Base-by-base conservation (phyloP, 2,888 invertebrate species). In the Phortica okadai region DNA sequence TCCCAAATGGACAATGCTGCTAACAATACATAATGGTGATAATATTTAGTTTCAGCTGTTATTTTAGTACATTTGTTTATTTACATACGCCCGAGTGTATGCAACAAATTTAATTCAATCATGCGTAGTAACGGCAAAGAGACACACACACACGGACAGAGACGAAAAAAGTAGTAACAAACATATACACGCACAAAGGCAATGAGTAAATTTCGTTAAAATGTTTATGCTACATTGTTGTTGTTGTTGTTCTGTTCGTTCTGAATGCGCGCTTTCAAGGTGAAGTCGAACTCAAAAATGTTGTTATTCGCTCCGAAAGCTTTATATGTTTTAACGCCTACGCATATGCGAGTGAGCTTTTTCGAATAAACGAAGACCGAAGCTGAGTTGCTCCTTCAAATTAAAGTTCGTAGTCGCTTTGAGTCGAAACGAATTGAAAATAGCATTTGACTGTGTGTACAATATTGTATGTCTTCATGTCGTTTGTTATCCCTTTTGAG, bases 231-330 rank as follows among this genome's bases (percentile, higher is more conserved):
- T 33, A 2, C n/a, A 2, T 44, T 67, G 44, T 16, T 67, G 8
- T 64, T 45, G 59, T 58, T 16, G 33, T 33, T 14, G 42, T 42
- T 67, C 33, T 6, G 7, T 44, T 42, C 45, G 7, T 21, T 59
- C 14, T 58, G 54, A 10, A 11, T 67, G 77, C 74, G 76, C 74
- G 81, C 79, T 81, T 84, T 83, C 79, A 85, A 86, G 84, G 86
- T 82, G 83, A 87, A 86, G 84, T 82, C 76, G 58, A 77, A 73
- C 77, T 77, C 80, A 66, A 66, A 67, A 50, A 66, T 41, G 11
- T 11, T 54, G 70, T 59, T 70, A 79, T 70, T 64, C 54, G 10
- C 62, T 62, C 56, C 14, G 56, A 11, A 62, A 62, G 25, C 10
- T 25, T 62, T 50, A 79, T 67, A 76, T 73, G 73, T 21, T 56